Conservation (phyloP, 1,140 invertebrate species). For the Dolichoris vasculosae region DNA sequence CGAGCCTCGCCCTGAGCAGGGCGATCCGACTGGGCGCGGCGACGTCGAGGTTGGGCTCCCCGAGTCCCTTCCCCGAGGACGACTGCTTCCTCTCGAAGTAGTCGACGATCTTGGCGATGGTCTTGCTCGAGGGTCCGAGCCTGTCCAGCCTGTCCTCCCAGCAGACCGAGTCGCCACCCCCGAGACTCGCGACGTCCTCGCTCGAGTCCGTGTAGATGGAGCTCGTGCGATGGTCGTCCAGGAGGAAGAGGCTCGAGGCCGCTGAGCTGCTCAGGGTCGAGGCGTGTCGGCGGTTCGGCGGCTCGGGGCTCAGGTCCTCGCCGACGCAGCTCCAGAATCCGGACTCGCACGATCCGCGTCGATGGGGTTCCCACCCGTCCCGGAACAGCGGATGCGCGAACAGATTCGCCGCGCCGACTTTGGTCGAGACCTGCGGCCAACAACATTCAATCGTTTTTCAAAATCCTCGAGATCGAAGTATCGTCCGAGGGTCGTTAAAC, state of each 20-base stretch:
- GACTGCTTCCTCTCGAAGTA: constrained; percentile 87
- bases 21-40: constrained; percentile 65
- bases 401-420: constrained; percentile 71
- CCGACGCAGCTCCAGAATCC: constrained; percentile 91
- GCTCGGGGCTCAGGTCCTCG: constrained; percentile 78
- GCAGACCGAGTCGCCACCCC: constrained; percentile 81
- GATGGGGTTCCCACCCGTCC: constrained; percentile 74
- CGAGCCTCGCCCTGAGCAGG: constrained; percentile 67
- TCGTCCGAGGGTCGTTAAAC: too few species aligned
- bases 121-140: constrained; percentile 78
- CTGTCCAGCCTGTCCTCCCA: constrained; percentile 80
- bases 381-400: constrained; percentile 76
- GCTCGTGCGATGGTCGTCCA: constrained; percentile 82
- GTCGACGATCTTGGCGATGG: constrained; percentile 89
- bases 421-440: constrained; percentile 68
- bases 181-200: constrained; percentile 87
- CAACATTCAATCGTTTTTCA: neutral
- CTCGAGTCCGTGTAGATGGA: constrained; percentile 91
- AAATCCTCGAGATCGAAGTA: too few species aligned
- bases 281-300: constrained; percentile 69
- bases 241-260: constrained; percentile 77
- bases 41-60: constrained; percentile 60
- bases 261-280: constrained; percentile 77
- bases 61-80: constrained; percentile 59
- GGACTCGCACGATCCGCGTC: constrained; percentile 90